These are phyloP conservation scores for Halictus quadricinctus DNA, from an alignment of 2,888 invertebrate species.

Conservation along the genomic window DNA sequence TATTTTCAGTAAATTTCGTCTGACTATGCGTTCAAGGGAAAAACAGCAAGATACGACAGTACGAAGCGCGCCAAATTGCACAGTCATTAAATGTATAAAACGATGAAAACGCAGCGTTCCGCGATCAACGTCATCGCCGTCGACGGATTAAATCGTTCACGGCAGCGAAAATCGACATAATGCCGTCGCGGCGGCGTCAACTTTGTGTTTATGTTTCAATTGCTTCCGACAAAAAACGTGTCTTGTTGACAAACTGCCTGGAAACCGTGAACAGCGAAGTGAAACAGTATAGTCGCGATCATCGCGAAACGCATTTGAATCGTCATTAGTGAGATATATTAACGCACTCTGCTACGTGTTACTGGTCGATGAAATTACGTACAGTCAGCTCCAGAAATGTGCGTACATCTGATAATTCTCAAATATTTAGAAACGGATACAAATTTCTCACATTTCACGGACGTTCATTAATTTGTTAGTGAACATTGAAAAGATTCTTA, in stretches of 20 bases:
- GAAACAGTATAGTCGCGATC: background rate
- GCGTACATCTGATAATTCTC: background rate
- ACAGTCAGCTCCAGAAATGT: background rate
- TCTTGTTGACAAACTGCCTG: background rate
- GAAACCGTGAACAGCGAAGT: background rate
- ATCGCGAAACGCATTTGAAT: constrained; percentile 1
- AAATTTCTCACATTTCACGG: background rate
- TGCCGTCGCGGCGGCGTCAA: constrained; percentile 28
- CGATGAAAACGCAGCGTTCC: constrained; percentile 19
- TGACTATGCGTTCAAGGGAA: constrained; percentile 8
- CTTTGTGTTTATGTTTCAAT: constrained; percentile 14
- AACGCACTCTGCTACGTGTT: background rate
- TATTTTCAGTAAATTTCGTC: constrained; percentile 47
- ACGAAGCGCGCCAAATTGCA: constrained; percentile 25
- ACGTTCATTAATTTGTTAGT: background rate
- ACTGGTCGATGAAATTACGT: background rate
- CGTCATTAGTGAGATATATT: background rate
- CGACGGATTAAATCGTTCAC: constrained; percentile 11
- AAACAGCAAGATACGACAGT: constrained; percentile 19
- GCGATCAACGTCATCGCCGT: constrained; percentile 24
- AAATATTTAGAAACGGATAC: background rate
- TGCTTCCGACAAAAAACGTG: constrained; percentile 22
- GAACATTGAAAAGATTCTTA: background rate
- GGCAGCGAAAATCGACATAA: constrained; percentile 24
- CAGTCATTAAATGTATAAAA: constrained; percentile 46